Conservation (phyloP, 2,113 vertebrate species). For the Heloderma charlesbogerti region DNA sequence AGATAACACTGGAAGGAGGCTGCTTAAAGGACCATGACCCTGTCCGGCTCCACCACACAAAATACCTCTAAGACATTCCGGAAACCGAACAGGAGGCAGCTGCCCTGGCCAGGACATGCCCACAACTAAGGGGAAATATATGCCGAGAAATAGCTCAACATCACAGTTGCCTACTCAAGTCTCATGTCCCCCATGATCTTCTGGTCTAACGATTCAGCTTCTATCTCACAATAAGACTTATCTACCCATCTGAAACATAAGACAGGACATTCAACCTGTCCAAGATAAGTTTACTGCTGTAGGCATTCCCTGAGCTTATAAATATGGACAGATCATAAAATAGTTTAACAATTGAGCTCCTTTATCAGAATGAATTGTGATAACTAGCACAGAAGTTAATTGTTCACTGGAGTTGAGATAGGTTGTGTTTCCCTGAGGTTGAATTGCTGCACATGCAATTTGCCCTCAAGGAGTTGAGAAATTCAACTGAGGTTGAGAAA, state of each 20-base stretch:
- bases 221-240: background rate
- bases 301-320: background rate
- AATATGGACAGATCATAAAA: background rate
- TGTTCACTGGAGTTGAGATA: conserved; percentile 26
- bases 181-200: conserved; percentile 10
- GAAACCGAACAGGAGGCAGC: too few species aligned
- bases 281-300: background rate
- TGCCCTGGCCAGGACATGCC: too few species aligned
- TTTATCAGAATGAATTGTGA: background rate
- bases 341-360: background rate
- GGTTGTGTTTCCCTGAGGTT: background rate
- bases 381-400: conserved; percentile 19
- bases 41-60: too few species aligned
- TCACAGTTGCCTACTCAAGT: too few species aligned
- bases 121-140: too few species aligned
- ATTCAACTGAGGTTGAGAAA: background rate
- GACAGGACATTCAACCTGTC: conserved; percentile 28
- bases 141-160: too few species aligned
- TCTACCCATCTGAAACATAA: conserved; percentile 5
- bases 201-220: conserved; percentile 38
- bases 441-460: background rate
- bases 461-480: too few species aligned
- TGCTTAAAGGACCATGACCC: too few species aligned
- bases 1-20: too few species aligned
- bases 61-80: too few species aligned